Base-by-base conservation (phyloP, 2,797 vertebrate genomes). In the Luscinia megarhynchos region DNA sequence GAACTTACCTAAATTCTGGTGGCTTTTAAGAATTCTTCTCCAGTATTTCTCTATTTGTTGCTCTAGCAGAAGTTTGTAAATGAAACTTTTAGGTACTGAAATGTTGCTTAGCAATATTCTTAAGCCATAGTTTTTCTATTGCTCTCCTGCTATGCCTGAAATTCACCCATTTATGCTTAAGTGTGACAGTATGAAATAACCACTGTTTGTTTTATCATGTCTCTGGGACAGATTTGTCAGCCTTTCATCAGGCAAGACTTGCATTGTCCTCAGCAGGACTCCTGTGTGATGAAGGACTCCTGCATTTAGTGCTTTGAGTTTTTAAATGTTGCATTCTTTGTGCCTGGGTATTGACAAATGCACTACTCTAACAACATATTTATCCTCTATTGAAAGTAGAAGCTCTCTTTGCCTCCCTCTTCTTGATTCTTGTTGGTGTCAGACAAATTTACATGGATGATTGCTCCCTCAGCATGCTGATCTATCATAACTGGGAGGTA, bases 381-480 rank as follows among this genome's bases (percentile, higher is more conserved):
- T 96, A 82, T 84, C 87, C 84, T 70, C 84, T 70, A 57, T 89
- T 95, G 69, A 54, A 95, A 92, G 32, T 8, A 84, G 84, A 62
- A 83, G 30, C 46, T 78, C 75, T 18, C 36, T 83, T 85, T 93
- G 53, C 82, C 54, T 91, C 69, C 46, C 58, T 77, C 5, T 89
- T 93, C 74, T 83, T 24, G n/a, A 75, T 93, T 95, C 76, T 63
- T 89, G 74, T 92, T 93, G 78, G 75, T 96, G 76, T 91, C 86
- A 93, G 68, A 66, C 51, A 84, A 94, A 97, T 96, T 94, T 97
- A 58, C 90, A 92, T 85, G 94, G 94, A 70, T 93, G 92, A 96
- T 94, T 95, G 87, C 89, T 96, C 58, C 64, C 70, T 96, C 82
- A 94, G 67, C 62, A 70, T 45, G 55, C 61, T 94, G 92, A 95